A percentile compares a stretch with the other conserved stretches of the same genome.
phyloP scores from a whole-genome alignment of 2,888 invertebrate genomes.

The Mayetiola destructor region DNA sequence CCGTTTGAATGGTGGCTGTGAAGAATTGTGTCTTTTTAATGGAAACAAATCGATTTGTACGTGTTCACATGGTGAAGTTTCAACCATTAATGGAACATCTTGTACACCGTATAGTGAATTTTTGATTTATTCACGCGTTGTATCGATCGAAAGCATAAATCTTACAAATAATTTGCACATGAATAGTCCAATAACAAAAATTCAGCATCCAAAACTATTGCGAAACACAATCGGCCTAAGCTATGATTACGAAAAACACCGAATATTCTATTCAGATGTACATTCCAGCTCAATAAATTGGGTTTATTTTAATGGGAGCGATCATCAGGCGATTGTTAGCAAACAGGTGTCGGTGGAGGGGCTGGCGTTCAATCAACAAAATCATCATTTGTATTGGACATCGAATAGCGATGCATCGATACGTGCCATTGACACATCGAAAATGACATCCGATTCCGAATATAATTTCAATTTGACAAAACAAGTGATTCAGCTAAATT shows the following conservation, averaged over 20 bases:
- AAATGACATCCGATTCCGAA: constrained; percentile 20
- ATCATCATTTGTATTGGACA: constrained; percentile 70
- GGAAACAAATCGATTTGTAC: constrained; percentile 55
- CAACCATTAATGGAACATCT: constrained; percentile 43
- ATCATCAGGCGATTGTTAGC: constrained; percentile 52
- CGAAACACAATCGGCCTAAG: constrained; percentile 76
- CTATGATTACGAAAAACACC: constrained; percentile 53
- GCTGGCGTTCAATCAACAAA: constrained; percentile 56
- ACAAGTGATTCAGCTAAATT: constrained; percentile 46
- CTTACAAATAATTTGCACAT: constrained; percentile 53
- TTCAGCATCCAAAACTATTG: constrained; percentile 56
- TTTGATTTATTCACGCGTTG: constrained; percentile 68
- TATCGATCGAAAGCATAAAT: constrained; percentile 67
- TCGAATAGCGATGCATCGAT: constrained; percentile 66
- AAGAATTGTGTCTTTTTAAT: constrained; percentile 62
- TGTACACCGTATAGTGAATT: constrained; percentile 68
- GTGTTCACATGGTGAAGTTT: constrained; percentile 66
- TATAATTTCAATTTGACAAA: constrained; percentile 37
- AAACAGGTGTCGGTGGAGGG: constrained; percentile 79
- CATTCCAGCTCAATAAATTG: constrained; percentile 71
- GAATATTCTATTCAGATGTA: constrained; percentile 78
- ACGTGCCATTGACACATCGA: constrained; percentile 27
- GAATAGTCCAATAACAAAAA: constrained; percentile 63
- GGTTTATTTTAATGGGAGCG: constrained; percentile 65
- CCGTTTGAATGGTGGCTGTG: constrained; percentile 54